Percentiles rank a stretch among this genome's conserved stretches.
phyloP scores from a whole-genome alignment of 2,797 vertebrate genomes.

The Podargus strigoides region DNA sequence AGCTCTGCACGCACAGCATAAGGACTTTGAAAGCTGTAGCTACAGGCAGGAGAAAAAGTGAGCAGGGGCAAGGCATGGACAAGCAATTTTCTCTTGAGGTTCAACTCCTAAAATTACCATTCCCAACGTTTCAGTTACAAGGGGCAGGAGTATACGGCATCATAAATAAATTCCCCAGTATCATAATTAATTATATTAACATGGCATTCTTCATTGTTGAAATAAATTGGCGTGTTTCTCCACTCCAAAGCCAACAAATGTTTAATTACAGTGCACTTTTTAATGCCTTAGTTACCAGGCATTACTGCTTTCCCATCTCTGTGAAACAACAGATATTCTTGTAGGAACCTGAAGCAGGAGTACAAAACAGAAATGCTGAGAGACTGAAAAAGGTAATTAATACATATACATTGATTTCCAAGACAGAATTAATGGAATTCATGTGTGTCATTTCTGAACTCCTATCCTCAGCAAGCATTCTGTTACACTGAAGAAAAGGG shows the following conservation, averaged over 20 bases:
- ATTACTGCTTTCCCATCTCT: not conserved
- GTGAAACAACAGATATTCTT: not conserved
- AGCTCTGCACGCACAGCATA: accelerated
- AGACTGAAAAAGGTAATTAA: not conserved
- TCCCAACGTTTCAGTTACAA: not conserved
- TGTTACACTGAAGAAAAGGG: not conserved
- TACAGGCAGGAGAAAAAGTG: not conserved
- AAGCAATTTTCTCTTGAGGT: not conserved
- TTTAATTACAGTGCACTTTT: not conserved
- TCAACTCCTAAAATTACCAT: not conserved
- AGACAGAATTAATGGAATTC: not conserved
- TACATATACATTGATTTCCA: not conserved
- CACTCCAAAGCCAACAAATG: not conserved
- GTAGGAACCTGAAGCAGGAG: not conserved
- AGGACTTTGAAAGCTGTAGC: not conserved
- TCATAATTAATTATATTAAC: not conserved
- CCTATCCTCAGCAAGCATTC: not conserved
- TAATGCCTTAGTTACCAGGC: not conserved
- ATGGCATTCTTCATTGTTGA: not conserved
- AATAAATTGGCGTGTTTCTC: not conserved
- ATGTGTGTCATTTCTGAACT: not conserved
- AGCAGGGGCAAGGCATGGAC: not conserved
- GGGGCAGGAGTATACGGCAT: not conserved
- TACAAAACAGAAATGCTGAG: not conserved
- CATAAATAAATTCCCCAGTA: too few relatives aligned